phyloP scores from a whole-genome alignment of 2,113 vertebrate genomes.

The Tamias sibiricus region DNA sequence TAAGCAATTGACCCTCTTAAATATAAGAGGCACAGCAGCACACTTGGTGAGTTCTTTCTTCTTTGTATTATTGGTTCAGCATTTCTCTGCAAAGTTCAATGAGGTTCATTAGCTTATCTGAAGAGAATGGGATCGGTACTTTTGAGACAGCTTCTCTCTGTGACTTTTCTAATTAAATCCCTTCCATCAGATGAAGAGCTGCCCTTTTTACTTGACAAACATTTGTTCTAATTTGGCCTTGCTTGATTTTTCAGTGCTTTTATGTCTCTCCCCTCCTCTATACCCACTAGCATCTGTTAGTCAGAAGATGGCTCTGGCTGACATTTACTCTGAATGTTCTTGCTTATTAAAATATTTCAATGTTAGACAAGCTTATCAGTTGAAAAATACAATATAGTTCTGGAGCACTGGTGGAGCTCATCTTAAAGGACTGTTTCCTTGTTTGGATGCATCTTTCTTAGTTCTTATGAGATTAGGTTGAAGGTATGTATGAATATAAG shows the following conservation, averaged over 20 bases:
- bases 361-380: constrained; percentile 85
- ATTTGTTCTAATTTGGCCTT: constrained; percentile 88
- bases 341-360: constrained; percentile 88
- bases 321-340: constrained; percentile 85
- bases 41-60: constrained; percentile 68
- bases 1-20: constrained; percentile 76
- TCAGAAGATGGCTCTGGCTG: constrained; percentile 82
- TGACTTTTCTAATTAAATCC: constrained; percentile 89
- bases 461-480: constrained; percentile 53
- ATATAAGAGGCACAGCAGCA: constrained; percentile 63
- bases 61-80: constrained; percentile 78
- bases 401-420: not conserved
- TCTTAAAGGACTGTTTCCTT: constrained; percentile 52
- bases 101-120: constrained; percentile 86
- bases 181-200: constrained; percentile 84
- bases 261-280: constrained; percentile 50
- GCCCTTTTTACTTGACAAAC: constrained; percentile 87
- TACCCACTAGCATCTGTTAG: constrained; percentile 84
- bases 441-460: constrained; percentile 45
- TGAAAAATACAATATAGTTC: constrained; percentile 82
- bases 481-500: not conserved
- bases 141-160: constrained; percentile 80
- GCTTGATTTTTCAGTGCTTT: constrained; percentile 78
- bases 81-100: constrained; percentile 85
- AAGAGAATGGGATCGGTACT: constrained; percentile 83